Conservation (phyloP, 2,113 vertebrate genomes). For the Colinus virginianus region DNA sequence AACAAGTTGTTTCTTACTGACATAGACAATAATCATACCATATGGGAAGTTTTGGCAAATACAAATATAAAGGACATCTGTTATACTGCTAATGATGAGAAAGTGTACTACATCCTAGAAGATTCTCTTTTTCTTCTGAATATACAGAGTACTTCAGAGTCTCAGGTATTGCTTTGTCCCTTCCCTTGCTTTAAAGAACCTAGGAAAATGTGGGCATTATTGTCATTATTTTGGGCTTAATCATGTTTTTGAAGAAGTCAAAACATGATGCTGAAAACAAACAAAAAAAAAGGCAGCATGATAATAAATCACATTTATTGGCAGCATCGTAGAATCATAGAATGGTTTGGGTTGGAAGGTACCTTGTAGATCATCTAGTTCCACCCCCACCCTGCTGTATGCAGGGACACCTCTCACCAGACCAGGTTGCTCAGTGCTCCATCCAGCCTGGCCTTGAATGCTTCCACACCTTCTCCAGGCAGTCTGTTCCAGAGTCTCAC, state of each 20-base stretch:
- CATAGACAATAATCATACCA: constrained; percentile 58
- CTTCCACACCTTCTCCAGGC: too few relatives aligned
- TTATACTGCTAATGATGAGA: constrained; percentile 69
- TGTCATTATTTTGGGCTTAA: neutral
- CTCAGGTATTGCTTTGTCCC: constrained; percentile 62
- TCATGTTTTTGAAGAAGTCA: neutral
- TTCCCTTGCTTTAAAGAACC: neutral
- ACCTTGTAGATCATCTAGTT: too few relatives aligned
- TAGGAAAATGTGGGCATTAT: neutral
- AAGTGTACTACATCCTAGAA: constrained; percentile 52
- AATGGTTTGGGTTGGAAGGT: too few relatives aligned
- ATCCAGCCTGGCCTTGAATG: too few relatives aligned
- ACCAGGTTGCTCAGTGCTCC: too few relatives aligned
- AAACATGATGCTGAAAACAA: neutral
- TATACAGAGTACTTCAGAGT: constrained; percentile 32
- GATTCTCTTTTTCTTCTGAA: constrained; percentile 64
- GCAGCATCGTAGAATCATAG: too few relatives aligned
- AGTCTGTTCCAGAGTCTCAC: too few relatives aligned
- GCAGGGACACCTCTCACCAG: too few relatives aligned
- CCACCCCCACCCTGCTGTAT: too few relatives aligned
- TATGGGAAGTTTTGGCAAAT: constrained; percentile 59
- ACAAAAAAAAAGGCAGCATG: neutral
- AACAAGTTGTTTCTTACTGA: constrained; percentile 71
- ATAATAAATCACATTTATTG: neutral
- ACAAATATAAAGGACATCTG: constrained; percentile 47